Evolutionary conservation across 2,888 invertebrate genomes (phyloP), one percentile per base, ranked within the genome.

Genomic region (Tipula lateralis): DNA sequence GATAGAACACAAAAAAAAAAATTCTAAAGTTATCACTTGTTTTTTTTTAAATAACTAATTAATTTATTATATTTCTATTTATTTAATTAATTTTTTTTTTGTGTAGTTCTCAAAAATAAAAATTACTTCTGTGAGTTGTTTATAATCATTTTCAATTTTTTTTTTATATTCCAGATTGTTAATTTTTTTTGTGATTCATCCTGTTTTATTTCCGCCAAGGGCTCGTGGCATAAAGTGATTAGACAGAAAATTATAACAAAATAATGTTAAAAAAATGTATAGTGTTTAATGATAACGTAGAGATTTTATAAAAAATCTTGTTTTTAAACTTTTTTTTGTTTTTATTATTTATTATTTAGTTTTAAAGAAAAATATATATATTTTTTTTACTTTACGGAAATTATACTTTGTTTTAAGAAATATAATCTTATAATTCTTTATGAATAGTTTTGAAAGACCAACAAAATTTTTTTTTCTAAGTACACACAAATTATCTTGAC

Each of bases 141-240:
- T 24, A 66, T 66, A 66, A 66, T 66, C 66, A 66, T 66, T 66
- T 66, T 66, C 24, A 66, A 66, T n/a, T 44, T 6, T 36, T 36
- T 44, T n/a, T 44, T 66, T 39, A 13, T 39, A 13, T 66, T 66
- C 66, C 66, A 66, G 66, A 66, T 66, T 66, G 66, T 66, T 66
- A 6, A 44, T 66, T 66, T 66, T 82, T 82, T 82, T 82, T 82
- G 32, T 82, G 82, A 82, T 82, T 84, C 84, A 84, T 84, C 84
- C 84, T 84, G 84, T 84, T 83, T 82, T 30, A 82, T 82, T 83
- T 84, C 84, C 84, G 84, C 9, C n/a, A 7, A 29, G 29, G 84
- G 84, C 84, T 84, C 84, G 84, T 84, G 84, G 84, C 84, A 84
- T 16, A 84, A 84, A 84, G 29, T 84, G 84, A 84, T 84, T 82